phyloP scores from a whole-genome alignment of 2,113 vertebrate genomes.

The Cathartes aura region DNA sequence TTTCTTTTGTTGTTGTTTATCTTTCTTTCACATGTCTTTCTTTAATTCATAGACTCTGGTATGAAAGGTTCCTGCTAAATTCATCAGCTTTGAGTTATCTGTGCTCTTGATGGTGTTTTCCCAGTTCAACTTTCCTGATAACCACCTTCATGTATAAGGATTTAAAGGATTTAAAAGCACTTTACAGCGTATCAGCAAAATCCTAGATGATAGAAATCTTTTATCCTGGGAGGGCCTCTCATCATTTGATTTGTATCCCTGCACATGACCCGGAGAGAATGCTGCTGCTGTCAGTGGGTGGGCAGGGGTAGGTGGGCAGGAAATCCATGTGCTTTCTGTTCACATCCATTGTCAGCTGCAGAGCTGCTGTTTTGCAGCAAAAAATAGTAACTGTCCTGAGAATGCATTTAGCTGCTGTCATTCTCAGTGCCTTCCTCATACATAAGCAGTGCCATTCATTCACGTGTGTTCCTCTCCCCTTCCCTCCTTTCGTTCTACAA shows the following conservation, averaged over 20 bases:
- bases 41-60: not conserved
- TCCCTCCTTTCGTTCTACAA: not conserved
- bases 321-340: not conserved
- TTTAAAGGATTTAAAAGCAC: not conserved
- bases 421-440: not conserved
- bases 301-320: not conserved
- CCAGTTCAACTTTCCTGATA: not conserved
- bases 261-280: not conserved
- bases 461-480: accelerated
- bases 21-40: not conserved
- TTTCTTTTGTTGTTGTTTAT: not conserved
- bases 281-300: not conserved
- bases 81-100: not conserved
- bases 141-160: not conserved
- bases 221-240: not conserved
- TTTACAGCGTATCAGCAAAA: not conserved
- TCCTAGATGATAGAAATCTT: not conserved
- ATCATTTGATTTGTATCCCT: not conserved
- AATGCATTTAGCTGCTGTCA: not conserved
- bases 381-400: not conserved
- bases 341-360: not conserved
- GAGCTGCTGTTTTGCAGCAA: not conserved
- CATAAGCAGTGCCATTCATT: not conserved
- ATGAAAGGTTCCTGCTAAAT: not conserved
- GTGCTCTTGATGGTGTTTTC: not conserved